A percentile compares a stretch with the other conserved stretches of the same genome.
These are phyloP conservation scores for Drosophila mojavensis DNA, from an alignment of 1,140 invertebrate species.

Conservation along the genomic window DNA sequence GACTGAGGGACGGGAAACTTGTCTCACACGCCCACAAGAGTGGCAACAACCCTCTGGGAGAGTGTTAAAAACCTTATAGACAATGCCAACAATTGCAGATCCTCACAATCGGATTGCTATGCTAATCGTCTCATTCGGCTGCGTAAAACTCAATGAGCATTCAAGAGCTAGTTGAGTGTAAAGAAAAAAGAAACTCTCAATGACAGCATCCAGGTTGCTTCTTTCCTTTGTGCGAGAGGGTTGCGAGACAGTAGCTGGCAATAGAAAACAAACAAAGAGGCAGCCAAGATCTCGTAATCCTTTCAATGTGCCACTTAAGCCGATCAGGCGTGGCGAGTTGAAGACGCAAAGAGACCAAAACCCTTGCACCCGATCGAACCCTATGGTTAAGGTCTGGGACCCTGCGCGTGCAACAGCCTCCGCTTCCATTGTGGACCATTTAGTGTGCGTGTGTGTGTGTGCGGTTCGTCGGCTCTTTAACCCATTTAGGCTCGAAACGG, in stretches of 20 bases:
- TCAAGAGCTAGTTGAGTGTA: conserved; percentile 45
- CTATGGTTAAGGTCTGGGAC: conserved; percentile 28
- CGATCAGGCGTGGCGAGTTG: conserved; percentile 65
- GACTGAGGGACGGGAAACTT: conserved; percentile 64
- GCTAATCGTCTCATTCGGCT: conserved; percentile 62
- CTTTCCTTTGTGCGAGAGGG: conserved; percentile 33
- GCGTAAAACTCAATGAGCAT: conserved; percentile 75
- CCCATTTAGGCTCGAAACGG: conserved; percentile 64
- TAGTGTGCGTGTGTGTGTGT: conserved; percentile 48
- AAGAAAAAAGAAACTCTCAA: conserved; percentile 5
- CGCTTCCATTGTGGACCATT: conserved; percentile 66
- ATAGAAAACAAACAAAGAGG: conserved; percentile 27
- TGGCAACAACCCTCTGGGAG: conserved; percentile 51
- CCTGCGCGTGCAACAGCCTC: conserved; percentile 60
- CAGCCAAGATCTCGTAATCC: conserved; percentile 65
- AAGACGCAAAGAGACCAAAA: conserved; percentile 22
- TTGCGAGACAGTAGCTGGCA: conserved; percentile 3
- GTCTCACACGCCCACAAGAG: conserved; percentile 67
- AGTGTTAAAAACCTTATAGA: conserved; percentile 53
- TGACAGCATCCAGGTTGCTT: conserved; percentile 1
- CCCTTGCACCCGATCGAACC: conserved; percentile 38
- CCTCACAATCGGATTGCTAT: conserved; percentile 72
- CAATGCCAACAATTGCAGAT: conserved; percentile 68
- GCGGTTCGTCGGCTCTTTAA: conserved; percentile 73
- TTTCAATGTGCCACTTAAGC: conserved; percentile 82